Conservation (phyloP, 92 coral and sea anemone species). For the Epizoanthus rinbou region DNA sequence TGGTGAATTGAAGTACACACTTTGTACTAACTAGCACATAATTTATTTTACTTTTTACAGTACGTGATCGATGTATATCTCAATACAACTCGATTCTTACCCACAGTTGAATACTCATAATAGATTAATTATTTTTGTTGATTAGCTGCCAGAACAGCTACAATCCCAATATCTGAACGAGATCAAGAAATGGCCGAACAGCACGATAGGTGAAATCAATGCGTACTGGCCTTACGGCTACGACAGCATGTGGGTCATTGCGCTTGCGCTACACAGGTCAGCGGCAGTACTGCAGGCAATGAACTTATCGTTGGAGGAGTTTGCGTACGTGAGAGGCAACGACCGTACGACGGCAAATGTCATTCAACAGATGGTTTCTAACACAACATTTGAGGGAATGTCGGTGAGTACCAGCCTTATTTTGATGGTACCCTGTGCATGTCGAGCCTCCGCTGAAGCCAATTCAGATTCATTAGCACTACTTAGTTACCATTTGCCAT, state of each 20-base stretch:
- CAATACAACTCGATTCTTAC: no score
- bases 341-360: conserved; percentile 32
- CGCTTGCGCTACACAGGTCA: conserved; percentile 67
- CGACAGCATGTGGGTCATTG: conserved; percentile 70
- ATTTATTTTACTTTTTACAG: no score
- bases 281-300: conserved; percentile 39
- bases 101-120: no score
- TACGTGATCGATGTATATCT: no score
- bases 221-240: conserved; percentile 71
- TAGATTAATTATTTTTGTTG: not conserved
- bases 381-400: conserved; percentile 64
- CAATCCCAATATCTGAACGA: conserved; percentile 35
- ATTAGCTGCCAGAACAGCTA: conserved; percentile 54
- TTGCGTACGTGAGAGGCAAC: conserved; percentile 49
- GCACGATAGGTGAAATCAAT: conserved; percentile 32
- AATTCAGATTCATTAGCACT: not conserved
- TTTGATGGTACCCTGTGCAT: not conserved
- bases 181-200: conserved; percentile 30
- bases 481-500: not conserved
- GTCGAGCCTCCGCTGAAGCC: not conserved
- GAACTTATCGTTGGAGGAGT: conserved; percentile 61
- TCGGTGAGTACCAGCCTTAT: conserved; percentile 54
- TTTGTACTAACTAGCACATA: no score
- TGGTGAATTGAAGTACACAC: no score
- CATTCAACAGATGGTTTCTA: conserved; percentile 34